phyloP scores from a whole-genome alignment of 1,140 invertebrate species.

The Bombus affinis region DNA sequence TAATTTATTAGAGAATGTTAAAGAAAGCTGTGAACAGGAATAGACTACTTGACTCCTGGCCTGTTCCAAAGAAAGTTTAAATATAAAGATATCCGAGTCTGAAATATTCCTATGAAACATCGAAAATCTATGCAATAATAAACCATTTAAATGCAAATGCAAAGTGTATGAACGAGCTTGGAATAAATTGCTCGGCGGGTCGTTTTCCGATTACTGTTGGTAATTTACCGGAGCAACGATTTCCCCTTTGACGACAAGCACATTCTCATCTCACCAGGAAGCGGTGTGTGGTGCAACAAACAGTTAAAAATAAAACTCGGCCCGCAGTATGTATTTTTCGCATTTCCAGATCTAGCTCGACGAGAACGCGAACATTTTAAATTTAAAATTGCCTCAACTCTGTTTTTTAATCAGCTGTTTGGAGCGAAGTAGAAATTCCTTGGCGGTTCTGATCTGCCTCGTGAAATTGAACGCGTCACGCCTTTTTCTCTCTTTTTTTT shows the following conservation, averaged over 20 bases:
- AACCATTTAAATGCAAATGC: slow-evolving; percentile 50
- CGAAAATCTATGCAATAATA: slow-evolving; percentile 36
- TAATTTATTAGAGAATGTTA: neutral
- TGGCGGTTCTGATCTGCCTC: neutral
- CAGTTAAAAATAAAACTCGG: slow-evolving; percentile 43
- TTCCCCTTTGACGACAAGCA: slow-evolving; percentile 6
- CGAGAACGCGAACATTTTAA: neutral
- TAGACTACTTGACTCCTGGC: neutral
- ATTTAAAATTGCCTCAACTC: slow-evolving; percentile 19
- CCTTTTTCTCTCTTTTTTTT: neutral
- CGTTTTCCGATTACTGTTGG: slow-evolving; percentile 31
- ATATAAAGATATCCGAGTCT: neutral
- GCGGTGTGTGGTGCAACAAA: slow-evolving; percentile 5
- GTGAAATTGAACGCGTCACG: neutral
- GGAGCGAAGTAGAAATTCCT: neutral
- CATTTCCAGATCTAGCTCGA: neutral
- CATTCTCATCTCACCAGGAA: slow-evolving; percentile 34
- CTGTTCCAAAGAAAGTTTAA: neutral
- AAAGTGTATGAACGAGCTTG: slow-evolving; percentile 17
- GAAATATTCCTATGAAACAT: slow-evolving; percentile 16
- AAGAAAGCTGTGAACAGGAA: neutral
- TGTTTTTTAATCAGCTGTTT: slow-evolving; percentile 2
- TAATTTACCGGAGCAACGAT: neutral
- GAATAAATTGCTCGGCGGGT: slow-evolving; percentile 44
- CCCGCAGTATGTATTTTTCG: neutral